Base-by-base conservation (phyloP, 2,113 vertebrate species). In the Carollia perspicillata region DNA sequence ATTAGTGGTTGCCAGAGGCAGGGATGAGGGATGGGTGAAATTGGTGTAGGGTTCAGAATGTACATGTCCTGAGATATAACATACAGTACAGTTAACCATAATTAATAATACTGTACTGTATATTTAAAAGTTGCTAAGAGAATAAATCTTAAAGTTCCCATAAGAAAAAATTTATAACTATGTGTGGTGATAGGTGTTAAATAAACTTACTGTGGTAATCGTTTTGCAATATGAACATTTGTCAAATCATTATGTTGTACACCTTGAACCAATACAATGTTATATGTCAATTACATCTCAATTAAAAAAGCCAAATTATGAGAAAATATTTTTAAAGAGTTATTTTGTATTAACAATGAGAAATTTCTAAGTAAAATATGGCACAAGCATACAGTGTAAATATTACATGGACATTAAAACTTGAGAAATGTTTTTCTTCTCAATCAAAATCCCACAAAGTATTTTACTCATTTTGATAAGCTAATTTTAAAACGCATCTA, bases 381-480 rank as follows among this genome's bases (percentile, higher is more conserved):
- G 58, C 33, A 83, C 20, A 92, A 87, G 10, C 2, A 44, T 47
- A 87, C 47, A 74, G 4, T 51, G 14, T n/a, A 80, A 71, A 72
- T 79, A 51, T 17, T 17, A 75, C 12, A 49, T 3, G 12, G 37
- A 65, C 47, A 94, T 14, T 89, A 66, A 89, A 89, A 89, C 58
- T 0, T 81, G 16, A 88, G 71, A 94, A 65, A 78, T 71, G 28
- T 42, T 71, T 71, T 95, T 69, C 63, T 91, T 65, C 28, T 30
- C 81, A 89, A 44, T 85, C 28, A 63, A 96, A 96, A 91, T 83
- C 63, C 77, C 58, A 81, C 22, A 89, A 22, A 9, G 7, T n/a
- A 74, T 68, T 95, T 80, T 47, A 81, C 47, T 92, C 35, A 81
- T 28, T 11, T 65, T 66, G 66, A 33, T 47, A 37, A 60, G 65